Conservation (phyloP, 2,888 invertebrate genomes). For the Mactromeris polynyma region DNA sequence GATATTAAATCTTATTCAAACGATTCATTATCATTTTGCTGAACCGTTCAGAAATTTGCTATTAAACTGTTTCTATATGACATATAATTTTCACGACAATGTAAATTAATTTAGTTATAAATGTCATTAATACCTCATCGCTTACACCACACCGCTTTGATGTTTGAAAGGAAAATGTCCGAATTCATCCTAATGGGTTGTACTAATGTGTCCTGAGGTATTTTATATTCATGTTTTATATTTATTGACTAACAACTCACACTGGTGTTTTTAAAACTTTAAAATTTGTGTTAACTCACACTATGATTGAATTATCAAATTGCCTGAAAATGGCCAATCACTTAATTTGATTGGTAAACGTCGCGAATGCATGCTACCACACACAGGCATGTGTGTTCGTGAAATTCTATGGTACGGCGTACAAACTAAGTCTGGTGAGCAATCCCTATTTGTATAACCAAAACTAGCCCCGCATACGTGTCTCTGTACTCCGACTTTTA, state of each 20-base stretch:
- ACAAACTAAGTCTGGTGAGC: no score
- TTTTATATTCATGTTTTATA: not conserved
- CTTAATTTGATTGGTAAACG: no score
- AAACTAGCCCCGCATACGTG: no score
- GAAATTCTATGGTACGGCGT: no score
- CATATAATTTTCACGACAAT: not conserved
- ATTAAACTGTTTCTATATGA: not conserved
- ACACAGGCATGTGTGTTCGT: no score
- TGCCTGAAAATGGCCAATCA: no score
- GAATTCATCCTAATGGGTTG: not conserved
- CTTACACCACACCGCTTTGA: not conserved
- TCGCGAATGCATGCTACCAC: no score
- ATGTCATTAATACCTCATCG: not conserved
- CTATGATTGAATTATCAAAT: no score
- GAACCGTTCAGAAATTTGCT: not conserved
- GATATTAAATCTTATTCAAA: not conserved
- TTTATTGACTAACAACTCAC: not conserved
- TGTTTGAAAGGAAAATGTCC: not conserved
- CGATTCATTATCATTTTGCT: not conserved
- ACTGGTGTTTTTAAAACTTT: not conserved
- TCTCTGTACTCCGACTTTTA: no score
- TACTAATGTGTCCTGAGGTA: not conserved
- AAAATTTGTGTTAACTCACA: no score
- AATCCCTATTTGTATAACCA: no score
- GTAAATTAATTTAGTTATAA: constrained; percentile 7